Percentiles rank a stretch among this genome's conserved stretches.
Conservation (phyloP, 2,113 vertebrate genomes). For the Colinus virginianus region DNA sequence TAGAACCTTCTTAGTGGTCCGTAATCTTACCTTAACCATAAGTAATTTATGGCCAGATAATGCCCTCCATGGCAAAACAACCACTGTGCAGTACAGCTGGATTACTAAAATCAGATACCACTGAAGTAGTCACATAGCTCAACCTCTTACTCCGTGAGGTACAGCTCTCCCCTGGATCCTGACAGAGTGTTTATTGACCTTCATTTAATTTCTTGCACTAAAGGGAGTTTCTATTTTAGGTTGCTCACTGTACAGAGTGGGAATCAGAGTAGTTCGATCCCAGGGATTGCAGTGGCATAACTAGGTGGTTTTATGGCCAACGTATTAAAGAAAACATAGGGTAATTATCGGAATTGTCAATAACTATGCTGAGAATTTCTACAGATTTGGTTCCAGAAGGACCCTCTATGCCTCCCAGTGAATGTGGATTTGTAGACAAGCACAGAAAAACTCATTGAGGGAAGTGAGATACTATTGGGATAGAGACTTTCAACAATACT, state of each 20-base stretch:
- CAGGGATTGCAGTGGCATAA: neutral
- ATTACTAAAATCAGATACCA: constrained; percentile 18
- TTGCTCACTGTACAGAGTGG: neutral
- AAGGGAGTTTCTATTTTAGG: neutral
- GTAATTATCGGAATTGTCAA: neutral
- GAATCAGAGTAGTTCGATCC: constrained; percentile 15
- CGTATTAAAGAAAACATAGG: neutral
- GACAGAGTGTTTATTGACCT: neutral
- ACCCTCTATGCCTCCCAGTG: neutral
- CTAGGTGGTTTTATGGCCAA: neutral
- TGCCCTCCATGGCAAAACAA: neutral
- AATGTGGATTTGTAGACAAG: neutral
- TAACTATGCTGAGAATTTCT: neutral
- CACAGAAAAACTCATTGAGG: neutral
- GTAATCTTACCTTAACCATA: neutral
- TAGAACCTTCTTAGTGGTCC: neutral
- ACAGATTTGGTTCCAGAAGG: neutral
- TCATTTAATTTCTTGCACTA: neutral
- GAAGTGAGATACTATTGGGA: neutral
- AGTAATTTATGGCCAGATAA: neutral
- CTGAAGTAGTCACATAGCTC: neutral
- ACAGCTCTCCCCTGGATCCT: neutral
- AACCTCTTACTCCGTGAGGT: neutral
- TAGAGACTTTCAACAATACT: neutral
- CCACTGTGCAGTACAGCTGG: neutral